These are phyloP conservation scores for Hypolimnas misippus DNA, from an alignment of 2,888 invertebrate species.

Conservation along the genomic window DNA sequence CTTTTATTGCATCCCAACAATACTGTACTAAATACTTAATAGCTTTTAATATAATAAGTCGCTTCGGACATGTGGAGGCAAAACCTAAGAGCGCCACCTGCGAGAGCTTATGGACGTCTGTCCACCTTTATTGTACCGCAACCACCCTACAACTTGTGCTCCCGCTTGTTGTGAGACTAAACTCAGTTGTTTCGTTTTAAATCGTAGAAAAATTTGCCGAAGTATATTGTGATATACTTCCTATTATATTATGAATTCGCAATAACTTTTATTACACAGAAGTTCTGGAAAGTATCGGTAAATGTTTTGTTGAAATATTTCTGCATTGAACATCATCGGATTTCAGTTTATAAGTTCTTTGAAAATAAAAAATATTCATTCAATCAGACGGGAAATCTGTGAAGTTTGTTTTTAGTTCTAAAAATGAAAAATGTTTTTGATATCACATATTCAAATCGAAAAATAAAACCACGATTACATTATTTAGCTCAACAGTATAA, in stretches of 20 bases:
- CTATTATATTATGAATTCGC: neutral
- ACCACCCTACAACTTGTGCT: conserved; percentile 55
- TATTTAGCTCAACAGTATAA: no score
- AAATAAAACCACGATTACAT: no score
- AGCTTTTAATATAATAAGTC: no score
- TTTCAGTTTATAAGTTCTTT: conserved; percentile 3
- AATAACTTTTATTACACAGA: neutral
- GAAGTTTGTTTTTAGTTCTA: neutral
- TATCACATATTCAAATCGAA: neutral
- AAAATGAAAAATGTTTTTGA: neutral
- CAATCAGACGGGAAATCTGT: neutral
- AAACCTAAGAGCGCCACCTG: conserved; percentile 58
- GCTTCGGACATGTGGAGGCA: conserved; percentile 56
- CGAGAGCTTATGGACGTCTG: conserved; percentile 62
- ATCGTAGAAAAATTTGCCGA: conserved; percentile 40
- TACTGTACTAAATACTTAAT: no score
- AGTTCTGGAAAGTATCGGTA: neutral
- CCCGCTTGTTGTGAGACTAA: conserved; percentile 56
- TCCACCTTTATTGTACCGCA: conserved; percentile 57
- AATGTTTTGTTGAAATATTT: neutral
- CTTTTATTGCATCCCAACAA: no score
- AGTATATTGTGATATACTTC: conserved; percentile 16
- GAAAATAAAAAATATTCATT: neutral
- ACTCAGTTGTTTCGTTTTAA: conserved; percentile 40
- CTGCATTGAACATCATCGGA: neutral